Evolutionary conservation across 2,113 vertebrate species (phyloP).

Genomic region (Anolis sagrei): DNA sequence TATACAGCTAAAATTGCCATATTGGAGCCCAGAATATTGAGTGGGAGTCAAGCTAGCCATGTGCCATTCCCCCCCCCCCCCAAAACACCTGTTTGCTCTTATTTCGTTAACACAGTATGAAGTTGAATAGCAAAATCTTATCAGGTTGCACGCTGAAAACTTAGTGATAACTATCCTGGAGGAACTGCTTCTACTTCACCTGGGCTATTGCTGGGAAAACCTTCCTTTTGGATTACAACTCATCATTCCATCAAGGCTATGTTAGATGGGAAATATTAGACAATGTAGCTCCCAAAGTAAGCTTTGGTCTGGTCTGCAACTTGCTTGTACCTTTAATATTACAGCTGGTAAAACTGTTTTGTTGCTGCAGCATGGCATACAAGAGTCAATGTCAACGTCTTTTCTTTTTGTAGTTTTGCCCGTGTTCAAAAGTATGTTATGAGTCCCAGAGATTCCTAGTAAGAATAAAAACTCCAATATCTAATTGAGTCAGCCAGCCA

Average conservation of each 20-base stretch:
- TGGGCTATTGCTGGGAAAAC: neutral
- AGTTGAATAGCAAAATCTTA: too few relatives aligned
- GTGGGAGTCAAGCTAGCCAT: neutral
- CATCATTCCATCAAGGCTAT: neutral
- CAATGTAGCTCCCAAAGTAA: neutral
- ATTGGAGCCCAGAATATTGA: neutral
- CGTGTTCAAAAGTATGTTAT: neutral
- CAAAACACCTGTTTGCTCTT: neutral
- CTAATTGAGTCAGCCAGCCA: slow-evolving; percentile 19
- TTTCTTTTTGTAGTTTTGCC: neutral
- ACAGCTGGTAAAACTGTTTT: too few relatives aligned
- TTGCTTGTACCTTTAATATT: too few relatives aligned
- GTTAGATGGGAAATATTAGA: neutral
- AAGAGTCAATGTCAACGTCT: neutral
- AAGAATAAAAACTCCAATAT: neutral
- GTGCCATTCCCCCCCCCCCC: neutral
- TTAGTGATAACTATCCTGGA: too few relatives aligned
- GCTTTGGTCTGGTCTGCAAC: neutral
- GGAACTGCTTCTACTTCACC: neutral
- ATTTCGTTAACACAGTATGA: neutral
- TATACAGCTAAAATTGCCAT: neutral
- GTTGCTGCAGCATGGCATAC: too few relatives aligned
- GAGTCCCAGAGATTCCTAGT: neutral
- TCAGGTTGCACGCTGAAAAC: too few relatives aligned
- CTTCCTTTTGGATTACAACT: neutral